A percentile compares a stretch with the other conserved stretches of the same genome.
These are phyloP conservation scores for Drosophila melanocephala DNA, from an alignment of 2,888 invertebrate genomes.

Conservation along the genomic window DNA sequence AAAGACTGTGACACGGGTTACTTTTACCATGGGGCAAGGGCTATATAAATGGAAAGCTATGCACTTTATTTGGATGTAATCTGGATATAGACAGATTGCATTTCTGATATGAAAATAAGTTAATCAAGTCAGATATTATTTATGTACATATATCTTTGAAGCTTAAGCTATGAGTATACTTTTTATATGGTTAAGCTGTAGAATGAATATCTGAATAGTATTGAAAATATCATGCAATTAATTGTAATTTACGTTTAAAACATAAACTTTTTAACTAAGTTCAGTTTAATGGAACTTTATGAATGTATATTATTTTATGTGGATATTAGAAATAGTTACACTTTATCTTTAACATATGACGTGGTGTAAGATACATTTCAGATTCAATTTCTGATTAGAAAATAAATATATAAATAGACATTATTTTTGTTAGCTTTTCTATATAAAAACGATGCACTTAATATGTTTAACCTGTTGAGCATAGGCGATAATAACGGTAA, in stretches of 20 bases:
- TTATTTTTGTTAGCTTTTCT: too few relatives aligned
- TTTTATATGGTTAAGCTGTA: neutral
- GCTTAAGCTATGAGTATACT: neutral
- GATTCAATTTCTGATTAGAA: too few relatives aligned
- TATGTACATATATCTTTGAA: too few relatives aligned
- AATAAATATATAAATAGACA: too few relatives aligned
- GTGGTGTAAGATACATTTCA: too few relatives aligned
- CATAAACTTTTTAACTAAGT: too few relatives aligned
- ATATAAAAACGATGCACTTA: too few relatives aligned
- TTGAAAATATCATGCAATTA: neutral
- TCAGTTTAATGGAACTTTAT: too few relatives aligned
- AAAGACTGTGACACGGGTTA: constrained; percentile 3
- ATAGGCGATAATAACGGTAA: neutral
- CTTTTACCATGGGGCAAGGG: constrained; percentile 30
- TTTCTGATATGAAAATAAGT: neutral
- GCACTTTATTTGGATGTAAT: neutral
- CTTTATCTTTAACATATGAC: too few relatives aligned
- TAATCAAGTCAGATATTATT: neutral
- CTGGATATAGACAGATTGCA: neutral
- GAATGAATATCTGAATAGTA: neutral
- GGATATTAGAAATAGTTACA: too few relatives aligned
- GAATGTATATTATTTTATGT: too few relatives aligned
- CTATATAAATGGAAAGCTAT: neutral
- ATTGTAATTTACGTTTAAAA: neutral
- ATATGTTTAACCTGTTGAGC: too few relatives aligned